Percentiles rank a stretch among this genome's conserved stretches.
These are phyloP conservation scores for Asbolus verrucosus DNA, from an alignment of 1,140 invertebrate genomes.

Conservation along the genomic window DNA sequence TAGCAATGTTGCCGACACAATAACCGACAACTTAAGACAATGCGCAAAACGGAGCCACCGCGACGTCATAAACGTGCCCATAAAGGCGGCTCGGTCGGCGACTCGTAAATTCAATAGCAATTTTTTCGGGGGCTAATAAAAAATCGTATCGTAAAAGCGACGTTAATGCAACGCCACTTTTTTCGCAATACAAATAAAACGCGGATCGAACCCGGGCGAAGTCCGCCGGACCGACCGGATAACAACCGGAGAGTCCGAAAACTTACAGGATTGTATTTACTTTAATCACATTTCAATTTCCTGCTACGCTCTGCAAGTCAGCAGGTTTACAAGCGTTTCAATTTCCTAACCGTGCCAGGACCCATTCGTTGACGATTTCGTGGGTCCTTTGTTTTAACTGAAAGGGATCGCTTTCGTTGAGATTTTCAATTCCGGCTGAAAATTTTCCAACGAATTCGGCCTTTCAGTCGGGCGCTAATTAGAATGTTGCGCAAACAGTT, in stretches of 20 bases:
- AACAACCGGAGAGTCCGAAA: slow-evolving; percentile 31
- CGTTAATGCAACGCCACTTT: slow-evolving; percentile 25
- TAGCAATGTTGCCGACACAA: too few relatives aligned
- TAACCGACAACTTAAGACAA: too few relatives aligned
- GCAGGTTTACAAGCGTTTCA: slow-evolving; percentile 40
- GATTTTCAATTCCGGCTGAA: not conserved
- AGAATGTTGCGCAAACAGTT: too few relatives aligned
- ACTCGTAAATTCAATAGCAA: too few relatives aligned
- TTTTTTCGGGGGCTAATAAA: too few relatives aligned
- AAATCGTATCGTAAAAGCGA: not conserved
- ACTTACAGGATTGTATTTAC: slow-evolving; percentile 50
- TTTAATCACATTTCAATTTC: slow-evolving; percentile 54
- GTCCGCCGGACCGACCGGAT: slow-evolving; percentile 15
- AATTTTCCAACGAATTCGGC: too few relatives aligned
- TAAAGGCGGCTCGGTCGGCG: too few relatives aligned
- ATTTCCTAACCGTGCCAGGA: slow-evolving; percentile 29
- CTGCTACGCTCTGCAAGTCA: slow-evolving; percentile 42
- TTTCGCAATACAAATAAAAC: slow-evolving; percentile 17
- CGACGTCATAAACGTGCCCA: too few relatives aligned
- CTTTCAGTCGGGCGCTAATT: too few relatives aligned
- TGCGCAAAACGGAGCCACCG: too few relatives aligned
- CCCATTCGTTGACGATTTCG: not conserved
- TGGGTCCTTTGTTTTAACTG: slow-evolving; percentile 23
- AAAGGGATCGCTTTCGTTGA: slow-evolving; percentile 1
- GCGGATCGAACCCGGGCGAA: not conserved